A percentile compares a stretch with the other conserved stretches of the same genome.
These are phyloP conservation scores for Phalacrocorax brasilianus DNA, from an alignment of 2,113 vertebrate species.

Conservation along the genomic window DNA sequence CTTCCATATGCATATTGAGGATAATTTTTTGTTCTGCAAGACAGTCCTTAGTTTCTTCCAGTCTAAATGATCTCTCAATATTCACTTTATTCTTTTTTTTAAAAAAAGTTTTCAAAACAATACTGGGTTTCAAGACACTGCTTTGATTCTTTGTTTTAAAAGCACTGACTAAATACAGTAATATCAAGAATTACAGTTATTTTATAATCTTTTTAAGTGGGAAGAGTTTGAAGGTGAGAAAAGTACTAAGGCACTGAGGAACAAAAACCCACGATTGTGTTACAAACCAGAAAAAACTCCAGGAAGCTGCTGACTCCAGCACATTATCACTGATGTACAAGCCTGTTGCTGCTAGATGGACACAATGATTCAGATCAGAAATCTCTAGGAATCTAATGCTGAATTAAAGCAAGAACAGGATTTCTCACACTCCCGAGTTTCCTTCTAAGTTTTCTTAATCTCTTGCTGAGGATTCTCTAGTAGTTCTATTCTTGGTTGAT, in stretches of 20 bases:
- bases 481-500: not conserved
- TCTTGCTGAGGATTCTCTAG: not conserved
- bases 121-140: not conserved
- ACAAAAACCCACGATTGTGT: not conserved
- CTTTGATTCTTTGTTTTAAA: not conserved
- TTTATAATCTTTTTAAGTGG: not conserved
- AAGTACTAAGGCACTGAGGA: not conserved
- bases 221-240: not conserved
- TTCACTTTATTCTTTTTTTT: not conserved
- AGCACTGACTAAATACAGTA: not conserved
- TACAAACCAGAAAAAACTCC: not conserved
- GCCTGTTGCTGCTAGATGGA: not conserved
- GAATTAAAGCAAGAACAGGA: not conserved
- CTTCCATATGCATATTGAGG: not conserved
- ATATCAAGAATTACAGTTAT: not conserved
- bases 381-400: not conserved
- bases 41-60: not conserved
- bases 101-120: not conserved
- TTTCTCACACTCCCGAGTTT: not conserved
- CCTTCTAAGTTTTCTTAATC: not conserved
- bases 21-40: not conserved
- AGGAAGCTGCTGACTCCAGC: not conserved
- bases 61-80: not conserved
- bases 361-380: not conserved
- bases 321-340: accelerated